Evolutionary conservation across 2,888 invertebrate genomes (phyloP), one percentile per base, ranked within the genome.

Genomic region (Ischnus inquisitorius): DNA sequence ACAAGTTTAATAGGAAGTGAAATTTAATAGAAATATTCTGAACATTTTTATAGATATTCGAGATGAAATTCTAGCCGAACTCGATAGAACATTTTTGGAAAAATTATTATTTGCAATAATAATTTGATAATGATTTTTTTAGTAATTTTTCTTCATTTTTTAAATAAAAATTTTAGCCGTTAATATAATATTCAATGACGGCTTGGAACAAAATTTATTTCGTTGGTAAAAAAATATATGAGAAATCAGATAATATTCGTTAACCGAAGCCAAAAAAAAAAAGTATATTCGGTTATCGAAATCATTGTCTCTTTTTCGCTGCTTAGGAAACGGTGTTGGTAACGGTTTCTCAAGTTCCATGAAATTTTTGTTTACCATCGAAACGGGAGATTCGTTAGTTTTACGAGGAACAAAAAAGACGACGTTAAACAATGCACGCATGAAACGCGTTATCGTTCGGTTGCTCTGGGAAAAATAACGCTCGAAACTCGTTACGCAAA

Each of bases 251-350:
- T 25, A n/a, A n/a, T 19, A 72, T 81, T 82, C 68, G 83, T 83
- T 77, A 88, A 88, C 87, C 90, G 90, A 88, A 82, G 86, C 83
- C 86, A 86, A 80, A 83, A 87, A 86, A 80, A 83, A 74, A 84
- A 22, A 65, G 41, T 72, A 80, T 87, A 83, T 88, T 91, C 90
- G 88, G 89, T 88, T 85, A 78, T 69, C 51, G 74, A 79, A 79
- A 74, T 34, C 14, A 28, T 46, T 34, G 14, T 46, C n/a, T 43
- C 28, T 62, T 46, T 46, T 28, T 25, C 28, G 46, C 34, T 62
- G 22, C 12, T 34, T 1, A 6, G 34, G 54, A 74, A 60, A 65
- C 25, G 46, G 41, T 12, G n/a, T 64, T 22, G 46, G 72, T 22
- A 54, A 39, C 68, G 76, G 80, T 78, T 83, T 78, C 83, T 64